phyloP scores from a whole-genome alignment of 1,140 invertebrate species.

The Drosophila sturtevanti region DNA sequence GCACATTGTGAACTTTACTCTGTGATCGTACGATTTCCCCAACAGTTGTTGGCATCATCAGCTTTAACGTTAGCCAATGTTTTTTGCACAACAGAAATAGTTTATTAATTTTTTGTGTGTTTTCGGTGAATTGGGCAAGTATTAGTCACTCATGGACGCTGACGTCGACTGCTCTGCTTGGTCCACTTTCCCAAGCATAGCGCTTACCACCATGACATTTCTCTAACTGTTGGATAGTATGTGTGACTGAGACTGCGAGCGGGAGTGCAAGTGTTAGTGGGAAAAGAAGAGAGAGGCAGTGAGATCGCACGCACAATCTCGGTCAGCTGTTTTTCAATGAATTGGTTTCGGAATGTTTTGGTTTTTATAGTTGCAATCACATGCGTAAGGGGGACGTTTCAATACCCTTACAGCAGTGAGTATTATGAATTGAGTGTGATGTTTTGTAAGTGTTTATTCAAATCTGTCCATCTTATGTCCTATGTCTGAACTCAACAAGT shows the following conservation, averaged over 20 bases:
- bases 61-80: slow-evolving; percentile 41
- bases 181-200: slow-evolving; percentile 51
- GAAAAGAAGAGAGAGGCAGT: neutral
- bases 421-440: neutral
- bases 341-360: neutral
- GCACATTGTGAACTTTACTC: slow-evolving; percentile 46
- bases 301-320: slow-evolving; percentile 32
- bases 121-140: slow-evolving; percentile 8
- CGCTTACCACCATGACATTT: neutral
- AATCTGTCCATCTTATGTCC: no score
- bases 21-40: slow-evolving; percentile 54
- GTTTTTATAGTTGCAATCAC: neutral
- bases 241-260: neutral
- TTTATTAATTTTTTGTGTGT: neutral
- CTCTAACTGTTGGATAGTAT: slow-evolving; percentile 6
- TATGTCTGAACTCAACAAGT: no score
- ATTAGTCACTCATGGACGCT: slow-evolving; percentile 46
- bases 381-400: neutral
- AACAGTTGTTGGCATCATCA: slow-evolving; percentile 52
- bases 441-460: neutral
- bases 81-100: slow-evolving; percentile 11
- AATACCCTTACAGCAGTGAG: neutral
- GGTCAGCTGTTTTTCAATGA: slow-evolving; percentile 50
- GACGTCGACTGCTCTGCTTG: slow-evolving; percentile 39
- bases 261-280: neutral